Base-by-base conservation (phyloP, 2,888 invertebrate genomes). In the Encarsia formosa region DNA sequence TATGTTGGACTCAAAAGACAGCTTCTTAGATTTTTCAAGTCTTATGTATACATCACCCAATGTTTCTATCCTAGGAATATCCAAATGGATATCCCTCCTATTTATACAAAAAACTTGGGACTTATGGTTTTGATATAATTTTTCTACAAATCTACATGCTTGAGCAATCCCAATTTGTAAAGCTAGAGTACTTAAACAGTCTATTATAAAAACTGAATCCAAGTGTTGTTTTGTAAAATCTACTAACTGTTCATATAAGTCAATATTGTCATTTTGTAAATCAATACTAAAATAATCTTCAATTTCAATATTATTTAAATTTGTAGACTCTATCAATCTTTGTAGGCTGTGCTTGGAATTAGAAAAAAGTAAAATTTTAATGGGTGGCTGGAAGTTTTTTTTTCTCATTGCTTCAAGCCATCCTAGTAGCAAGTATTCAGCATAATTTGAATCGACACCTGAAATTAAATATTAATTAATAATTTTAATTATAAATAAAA, bases 31-130 rank as follows among this genome's bases (percentile, higher is more conserved):
- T 35, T 59, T 60, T 16, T 64, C 56, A 32, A 74, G 51, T 24
- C 62, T 63, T 3, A 72, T 53, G 48, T 72, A 70, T 5, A 65
- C 65, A 15, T 63, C 66, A 8, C 71, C 73, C 1, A 73, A 52
- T 2, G 73, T 69, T 53, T 71, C 64, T 15, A 73, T 61, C 11
- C 61, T 61, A 2, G 68, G 67, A 54, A 72, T 56, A 53, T 64
- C 65, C 20, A 51, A 43, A 4, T 49, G 37, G 23, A 57, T 66
- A 49, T 73, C 69, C 51, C 65, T 59, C 16, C 62, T 63, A 53
- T 70, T 68, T 24, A 73, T 63, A 49, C 71, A 71, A 26, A 73
- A 64, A 18, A 71, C 44, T 54, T 68, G 65, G 2, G 34, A 45
- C 1, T 57, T 56, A 1, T 64, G 65, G 23, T 62, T 61, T 19